Percentiles rank a stretch among this genome's conserved stretches.
phyloP scores from a whole-genome alignment of 2,888 invertebrate species.

The Tetheella fluctuosa region DNA sequence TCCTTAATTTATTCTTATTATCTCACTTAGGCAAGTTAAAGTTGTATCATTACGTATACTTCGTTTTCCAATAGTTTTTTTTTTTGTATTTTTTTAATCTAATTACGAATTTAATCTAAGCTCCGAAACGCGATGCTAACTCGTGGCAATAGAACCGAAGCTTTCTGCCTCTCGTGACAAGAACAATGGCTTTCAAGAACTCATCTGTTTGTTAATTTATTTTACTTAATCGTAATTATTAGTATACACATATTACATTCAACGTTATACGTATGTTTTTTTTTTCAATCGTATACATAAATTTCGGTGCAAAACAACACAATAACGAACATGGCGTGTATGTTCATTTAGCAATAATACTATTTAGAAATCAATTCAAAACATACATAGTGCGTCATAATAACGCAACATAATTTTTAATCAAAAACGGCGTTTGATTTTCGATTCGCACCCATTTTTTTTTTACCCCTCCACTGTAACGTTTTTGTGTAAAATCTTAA shows the following conservation, averaged over 20 bases:
- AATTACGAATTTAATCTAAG: slow-evolving; percentile 76
- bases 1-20: slow-evolving; percentile 79
- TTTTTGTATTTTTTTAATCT: slow-evolving; percentile 61
- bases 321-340: slow-evolving; percentile 68
- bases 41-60: slow-evolving; percentile 83
- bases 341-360: slow-evolving; percentile 56
- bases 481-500: slow-evolving; percentile 47
- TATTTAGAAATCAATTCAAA: slow-evolving; percentile 39
- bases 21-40: slow-evolving; percentile 85
- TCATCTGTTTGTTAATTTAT: slow-evolving; percentile 23
- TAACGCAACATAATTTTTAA: slow-evolving; percentile 27
- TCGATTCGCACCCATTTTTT: slow-evolving; percentile 71
- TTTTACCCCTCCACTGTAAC: slow-evolving; percentile 81
- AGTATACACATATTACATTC: slow-evolving; percentile 84
- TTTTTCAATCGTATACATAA: slow-evolving; percentile 82
- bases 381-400: slow-evolving; percentile 17
- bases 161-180: slow-evolving; percentile 42
- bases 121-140: slow-evolving; percentile 70
- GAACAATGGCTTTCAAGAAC: slow-evolving; percentile 40
- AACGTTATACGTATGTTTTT: slow-evolving; percentile 82
- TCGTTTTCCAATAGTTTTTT: slow-evolving; percentile 80
- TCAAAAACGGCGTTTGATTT: slow-evolving; percentile 30
- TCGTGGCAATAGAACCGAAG: slow-evolving; percentile 41
- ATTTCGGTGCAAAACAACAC: slow-evolving; percentile 78
- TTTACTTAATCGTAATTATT: slow-evolving; percentile 74